Conservation (phyloP, 2,888 invertebrate genomes). For the Tricholauxania praeusta region DNA sequence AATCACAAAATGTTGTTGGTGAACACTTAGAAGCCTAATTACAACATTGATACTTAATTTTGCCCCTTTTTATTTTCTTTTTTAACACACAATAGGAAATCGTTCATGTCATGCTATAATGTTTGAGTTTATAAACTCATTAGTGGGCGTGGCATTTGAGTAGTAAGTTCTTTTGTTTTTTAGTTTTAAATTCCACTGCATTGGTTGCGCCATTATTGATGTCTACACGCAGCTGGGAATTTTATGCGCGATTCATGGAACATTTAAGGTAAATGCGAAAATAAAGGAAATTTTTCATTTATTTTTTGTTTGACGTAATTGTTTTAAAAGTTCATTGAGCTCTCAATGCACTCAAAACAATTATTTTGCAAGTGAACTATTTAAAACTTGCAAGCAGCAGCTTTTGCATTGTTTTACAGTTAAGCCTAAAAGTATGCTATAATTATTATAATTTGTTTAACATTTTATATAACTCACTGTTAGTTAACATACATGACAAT, state of each 20-base stretch:
- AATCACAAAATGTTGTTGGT: not conserved
- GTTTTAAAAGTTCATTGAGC: slow-evolving; percentile 20
- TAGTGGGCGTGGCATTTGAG: slow-evolving; percentile 14
- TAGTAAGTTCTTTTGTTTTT: not conserved
- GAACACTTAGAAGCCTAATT: slow-evolving; percentile 42
- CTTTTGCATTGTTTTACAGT: not conserved
- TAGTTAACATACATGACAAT: no score
- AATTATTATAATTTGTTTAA: no score
- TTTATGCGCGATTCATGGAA: no score
- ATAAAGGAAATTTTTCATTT: not conserved
- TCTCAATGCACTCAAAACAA: not conserved
- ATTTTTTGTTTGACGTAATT: not conserved
- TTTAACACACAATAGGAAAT: not conserved
- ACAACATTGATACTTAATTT: slow-evolving; percentile 39
- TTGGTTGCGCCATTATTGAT: slow-evolving; percentile 21
- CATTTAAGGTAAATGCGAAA: no score
- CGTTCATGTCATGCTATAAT: slow-evolving; percentile 10
- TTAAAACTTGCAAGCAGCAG: not conserved
- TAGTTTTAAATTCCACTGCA: slow-evolving; percentile 23
- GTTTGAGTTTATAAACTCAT: slow-evolving; percentile 8
- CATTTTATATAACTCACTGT: no score
- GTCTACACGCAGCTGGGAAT: slow-evolving; percentile 9
- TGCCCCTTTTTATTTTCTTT: not conserved
- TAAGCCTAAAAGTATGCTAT: slow-evolving; percentile 27
- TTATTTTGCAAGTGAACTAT: not conserved